These are phyloP conservation scores for Caiman crocodilus DNA, from an alignment of 2,797 vertebrate genomes.

Conservation along the genomic window DNA sequence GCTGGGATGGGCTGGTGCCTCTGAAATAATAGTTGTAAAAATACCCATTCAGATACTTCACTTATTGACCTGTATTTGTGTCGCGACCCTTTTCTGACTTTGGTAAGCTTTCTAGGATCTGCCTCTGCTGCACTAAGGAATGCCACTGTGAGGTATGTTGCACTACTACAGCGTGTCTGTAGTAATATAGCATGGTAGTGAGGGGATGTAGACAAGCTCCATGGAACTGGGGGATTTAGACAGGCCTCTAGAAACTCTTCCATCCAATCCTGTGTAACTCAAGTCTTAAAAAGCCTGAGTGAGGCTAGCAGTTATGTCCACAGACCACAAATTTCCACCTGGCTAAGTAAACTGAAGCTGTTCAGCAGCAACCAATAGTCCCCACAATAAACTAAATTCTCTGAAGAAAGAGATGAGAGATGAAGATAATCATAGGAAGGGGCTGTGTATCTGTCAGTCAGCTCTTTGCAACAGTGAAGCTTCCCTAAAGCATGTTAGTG, in stretches of 20 bases:
- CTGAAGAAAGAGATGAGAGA: neutral
- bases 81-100: no score
- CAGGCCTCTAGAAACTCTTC: neutral
- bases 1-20: no score
- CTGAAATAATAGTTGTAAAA: no score
- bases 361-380: neutral
- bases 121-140: no score
- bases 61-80: no score
- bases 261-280: rapidly evolving
- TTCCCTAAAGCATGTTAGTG: neutral
- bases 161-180: no score
- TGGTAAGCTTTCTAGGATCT: no score
- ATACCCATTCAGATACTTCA: no score
- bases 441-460: conserved; percentile 39
- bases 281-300: neutral
- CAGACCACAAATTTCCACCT: neutral
- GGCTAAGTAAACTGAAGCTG: neutral
- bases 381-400: neutral
- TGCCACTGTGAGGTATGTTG: no score
- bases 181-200: no score
- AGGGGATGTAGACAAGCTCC: no score
- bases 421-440: neutral
- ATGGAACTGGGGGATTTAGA: no score
- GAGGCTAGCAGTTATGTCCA: neutral
- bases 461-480: neutral